phyloP scores from a whole-genome alignment of 2,113 vertebrate genomes.

The Semnornis frantzii region DNA sequence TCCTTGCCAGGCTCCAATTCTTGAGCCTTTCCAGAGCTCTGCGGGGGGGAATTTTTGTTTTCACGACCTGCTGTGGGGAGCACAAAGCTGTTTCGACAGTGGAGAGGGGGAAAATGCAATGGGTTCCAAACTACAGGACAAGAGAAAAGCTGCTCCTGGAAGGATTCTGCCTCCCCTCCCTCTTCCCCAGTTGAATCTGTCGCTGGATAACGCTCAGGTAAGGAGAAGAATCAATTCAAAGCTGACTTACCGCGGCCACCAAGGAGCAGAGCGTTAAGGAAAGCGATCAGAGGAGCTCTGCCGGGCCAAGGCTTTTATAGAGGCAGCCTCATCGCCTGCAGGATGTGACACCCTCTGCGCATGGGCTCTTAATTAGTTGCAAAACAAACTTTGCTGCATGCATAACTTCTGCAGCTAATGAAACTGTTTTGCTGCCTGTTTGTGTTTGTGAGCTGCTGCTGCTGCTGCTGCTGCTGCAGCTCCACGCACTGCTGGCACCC shows the following conservation, averaged over 20 bases:
- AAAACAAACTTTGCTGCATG: conserved; percentile 67
- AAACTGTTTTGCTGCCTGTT: conserved; percentile 62
- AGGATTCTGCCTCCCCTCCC: not conserved
- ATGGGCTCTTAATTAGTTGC: conserved; percentile 67
- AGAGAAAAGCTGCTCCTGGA: not conserved
- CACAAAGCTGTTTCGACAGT: no score
- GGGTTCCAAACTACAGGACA: not conserved
- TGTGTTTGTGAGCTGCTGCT: conserved; percentile 5
- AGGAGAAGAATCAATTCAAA: conserved; percentile 14
- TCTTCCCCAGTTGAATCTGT: not conserved
- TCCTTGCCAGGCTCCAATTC: not conserved
- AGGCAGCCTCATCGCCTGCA: conserved; percentile 40
- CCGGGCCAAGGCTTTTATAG: conserved; percentile 65
- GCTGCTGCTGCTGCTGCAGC: not conserved
- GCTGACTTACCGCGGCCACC: conserved; percentile 53
- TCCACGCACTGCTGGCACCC: not conserved
- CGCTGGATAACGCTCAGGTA: not conserved
- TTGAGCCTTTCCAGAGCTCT: not conserved
- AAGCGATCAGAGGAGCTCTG: conserved; percentile 37
- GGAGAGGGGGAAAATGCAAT: no score
- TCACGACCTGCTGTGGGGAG: no score
- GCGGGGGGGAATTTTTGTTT: not conserved
- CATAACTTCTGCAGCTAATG: conserved; percentile 63
- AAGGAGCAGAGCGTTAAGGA: conserved; percentile 49
- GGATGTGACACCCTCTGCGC: conserved; percentile 70